These are phyloP conservation scores for Scalopus aquaticus DNA, from an alignment of 2,113 vertebrate genomes.

Conservation along the genomic window DNA sequence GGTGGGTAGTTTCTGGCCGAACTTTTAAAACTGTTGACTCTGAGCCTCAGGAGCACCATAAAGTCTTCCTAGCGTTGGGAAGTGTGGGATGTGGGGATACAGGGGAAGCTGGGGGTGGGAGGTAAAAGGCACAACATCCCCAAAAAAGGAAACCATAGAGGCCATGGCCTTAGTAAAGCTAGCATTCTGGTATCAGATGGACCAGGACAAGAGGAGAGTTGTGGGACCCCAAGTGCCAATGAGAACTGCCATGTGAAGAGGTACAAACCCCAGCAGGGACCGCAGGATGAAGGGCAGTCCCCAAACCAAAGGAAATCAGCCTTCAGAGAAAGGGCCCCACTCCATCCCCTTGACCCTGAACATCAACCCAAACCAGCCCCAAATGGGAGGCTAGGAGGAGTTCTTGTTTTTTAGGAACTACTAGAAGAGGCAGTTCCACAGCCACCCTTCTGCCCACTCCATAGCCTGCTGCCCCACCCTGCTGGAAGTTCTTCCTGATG, in stretches of 20 bases:
- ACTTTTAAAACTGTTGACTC: background rate
- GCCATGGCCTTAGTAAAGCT: background rate
- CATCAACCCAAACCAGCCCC: background rate
- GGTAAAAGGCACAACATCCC: too few species aligned
- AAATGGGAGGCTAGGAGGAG: too few species aligned
- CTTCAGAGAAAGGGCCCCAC: background rate
- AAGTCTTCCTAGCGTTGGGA: background rate
- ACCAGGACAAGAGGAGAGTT: background rate
- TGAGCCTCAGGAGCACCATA: background rate
- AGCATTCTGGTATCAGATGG: background rate
- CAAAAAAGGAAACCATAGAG: background rate
- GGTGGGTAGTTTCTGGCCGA: background rate
- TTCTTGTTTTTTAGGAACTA: background rate
- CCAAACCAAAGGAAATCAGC: background rate
- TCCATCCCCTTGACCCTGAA: background rate
- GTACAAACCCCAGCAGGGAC: background rate
- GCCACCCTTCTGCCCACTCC: background rate
- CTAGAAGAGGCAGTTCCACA: background rate
- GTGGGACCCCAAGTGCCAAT: background rate
- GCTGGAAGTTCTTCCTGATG: background rate
- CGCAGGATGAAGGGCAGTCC: background rate
- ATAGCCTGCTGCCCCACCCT: background rate
- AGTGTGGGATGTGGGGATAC: fast-evolving
- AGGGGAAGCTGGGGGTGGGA: background rate
- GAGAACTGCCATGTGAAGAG: background rate